Conservation (phyloP, 2,113 vertebrate genomes). For the Pedionomus torquatus region DNA sequence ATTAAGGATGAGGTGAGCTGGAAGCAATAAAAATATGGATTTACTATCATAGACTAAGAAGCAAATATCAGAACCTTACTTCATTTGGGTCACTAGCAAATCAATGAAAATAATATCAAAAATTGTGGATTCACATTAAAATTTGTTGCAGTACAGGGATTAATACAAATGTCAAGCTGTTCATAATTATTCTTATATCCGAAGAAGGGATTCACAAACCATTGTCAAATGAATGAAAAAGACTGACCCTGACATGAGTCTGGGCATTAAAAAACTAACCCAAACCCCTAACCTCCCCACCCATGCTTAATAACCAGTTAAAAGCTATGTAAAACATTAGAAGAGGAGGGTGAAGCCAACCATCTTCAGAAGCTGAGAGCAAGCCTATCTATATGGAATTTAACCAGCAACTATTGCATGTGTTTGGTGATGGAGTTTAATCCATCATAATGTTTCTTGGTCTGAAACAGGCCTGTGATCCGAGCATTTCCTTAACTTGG, state of each 20-base stretch:
- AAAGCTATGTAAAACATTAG: neutral
- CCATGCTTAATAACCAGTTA: neutral
- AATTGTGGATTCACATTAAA: neutral
- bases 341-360: neutral
- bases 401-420: neutral
- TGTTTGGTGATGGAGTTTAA: neutral
- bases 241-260: neutral
- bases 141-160: neutral
- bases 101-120: neutral
- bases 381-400: neutral
- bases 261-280: neutral
- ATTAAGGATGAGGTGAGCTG: neutral
- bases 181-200: neutral
- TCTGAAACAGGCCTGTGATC: neutral
- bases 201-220: neutral
- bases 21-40: neutral
- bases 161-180: neutral
- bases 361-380: neutral
- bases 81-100: neutral
- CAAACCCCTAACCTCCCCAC: neutral
- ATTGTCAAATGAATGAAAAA: neutral
- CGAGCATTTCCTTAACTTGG: neutral
- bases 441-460: neutral
- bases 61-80: neutral
- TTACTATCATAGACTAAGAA: neutral